Evolutionary conservation across 2,113 vertebrate species (phyloP), one percentile per base, ranked within the genome.

Genomic region (Chaenogobius annularis): DNA sequence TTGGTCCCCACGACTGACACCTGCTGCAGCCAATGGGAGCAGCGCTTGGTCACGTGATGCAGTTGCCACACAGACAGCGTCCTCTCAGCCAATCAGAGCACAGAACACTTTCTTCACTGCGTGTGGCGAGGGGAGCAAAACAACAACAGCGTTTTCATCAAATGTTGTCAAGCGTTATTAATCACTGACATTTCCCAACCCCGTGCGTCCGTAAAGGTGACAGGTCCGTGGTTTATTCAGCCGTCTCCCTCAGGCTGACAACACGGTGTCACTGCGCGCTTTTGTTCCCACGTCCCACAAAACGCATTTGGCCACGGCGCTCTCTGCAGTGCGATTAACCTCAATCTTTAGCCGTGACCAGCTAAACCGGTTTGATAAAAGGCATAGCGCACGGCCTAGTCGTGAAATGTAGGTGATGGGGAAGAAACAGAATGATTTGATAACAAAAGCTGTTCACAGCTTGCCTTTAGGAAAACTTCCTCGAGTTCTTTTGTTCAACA

Each of bases 271-370:
- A 66, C 23, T 5, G 44, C 46, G 61, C 2, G 73, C 64, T 85
- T 84, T 85, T 87, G 81, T 83, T 77, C 72, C 58, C 64, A 68
- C 77, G 82, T 81, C 75, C 68, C 76, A 43, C 72, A 81, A 56
- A 66, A 71, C 74, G 81, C 85, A 86, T 76, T 65, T 63, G 40
- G 62, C 63, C 26, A 47, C 62, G 65, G 75, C 26, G 26, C 48
- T 81, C 70, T 71, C 90, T 84, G 88, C 88, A 86, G 78, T 87
- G 87, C 80, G 85, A 91, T 83, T 84, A 85, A 79, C 78, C 83
- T 72, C 71, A 75, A 74, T 90, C 68, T 87, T 75, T 54, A 70
- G n/a, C 74, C 43, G 69, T 65, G 63, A 67, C 37, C 58, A 48
- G 71, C 35, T 59, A 43, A 62, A 81, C 65, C 58, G 64, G 75